Percentiles rank a stretch among this genome's conserved stretches.
phyloP scores from a whole-genome alignment of 2,797 vertebrate species.

The Alca torda region DNA sequence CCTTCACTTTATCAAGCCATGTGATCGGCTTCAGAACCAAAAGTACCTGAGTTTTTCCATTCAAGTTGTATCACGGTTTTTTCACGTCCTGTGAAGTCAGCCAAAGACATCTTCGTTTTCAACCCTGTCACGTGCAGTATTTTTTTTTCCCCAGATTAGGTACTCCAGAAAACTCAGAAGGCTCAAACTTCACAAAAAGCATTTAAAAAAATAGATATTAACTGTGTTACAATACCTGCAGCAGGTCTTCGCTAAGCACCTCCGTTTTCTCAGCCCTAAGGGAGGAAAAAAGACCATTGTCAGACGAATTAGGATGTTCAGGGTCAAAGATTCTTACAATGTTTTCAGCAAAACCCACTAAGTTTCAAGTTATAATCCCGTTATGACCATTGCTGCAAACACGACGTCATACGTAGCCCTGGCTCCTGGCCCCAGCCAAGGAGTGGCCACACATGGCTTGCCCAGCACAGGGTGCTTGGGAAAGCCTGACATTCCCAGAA shows the following conservation, averaged over 20 bases:
- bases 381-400: background rate
- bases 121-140: fast-evolving
- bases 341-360: background rate
- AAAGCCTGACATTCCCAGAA: background rate
- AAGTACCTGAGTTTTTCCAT: background rate
- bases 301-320: background rate
- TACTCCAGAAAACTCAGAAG: background rate
- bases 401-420: fast-evolving
- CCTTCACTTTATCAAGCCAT: background rate
- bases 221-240: constrained; percentile 84
- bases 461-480: background rate
- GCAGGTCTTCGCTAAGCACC: constrained; percentile 96
- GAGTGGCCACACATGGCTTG: background rate
- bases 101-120: background rate
- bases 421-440: background rate
- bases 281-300: background rate
- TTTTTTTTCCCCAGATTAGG: background rate
- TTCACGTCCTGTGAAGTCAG: background rate
- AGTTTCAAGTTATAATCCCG: fast-evolving
- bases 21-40: background rate
- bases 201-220: background rate
- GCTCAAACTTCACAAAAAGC: background rate
- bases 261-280: constrained; percentile 98
- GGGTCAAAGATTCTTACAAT: background rate
- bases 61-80: background rate